phyloP scores from a whole-genome alignment of 2,888 invertebrate species.

The Drosophila parthenogenetica region DNA sequence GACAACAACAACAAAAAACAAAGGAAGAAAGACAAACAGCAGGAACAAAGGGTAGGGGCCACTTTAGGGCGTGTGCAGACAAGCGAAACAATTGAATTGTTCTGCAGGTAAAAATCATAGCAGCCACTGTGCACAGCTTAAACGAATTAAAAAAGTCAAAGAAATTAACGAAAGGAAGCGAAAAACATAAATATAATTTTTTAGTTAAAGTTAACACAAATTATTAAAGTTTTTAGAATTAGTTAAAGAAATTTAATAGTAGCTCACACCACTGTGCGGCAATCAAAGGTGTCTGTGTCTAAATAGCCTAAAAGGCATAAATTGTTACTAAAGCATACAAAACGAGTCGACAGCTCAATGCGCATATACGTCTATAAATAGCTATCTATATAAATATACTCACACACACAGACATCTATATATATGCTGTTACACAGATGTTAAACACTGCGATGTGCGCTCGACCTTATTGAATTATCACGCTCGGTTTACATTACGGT shows the following conservation, averaged over 20 bases:
- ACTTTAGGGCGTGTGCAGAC: constrained; percentile 44
- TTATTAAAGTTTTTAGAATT: neutral
- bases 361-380: constrained; percentile 12
- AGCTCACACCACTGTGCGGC: constrained; percentile 10
- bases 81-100: constrained; percentile 42
- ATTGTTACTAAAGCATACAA: constrained; percentile 28
- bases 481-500: constrained; percentile 71
- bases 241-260: neutral
- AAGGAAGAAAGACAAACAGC: constrained; percentile 7
- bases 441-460: constrained; percentile 39
- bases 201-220: neutral
- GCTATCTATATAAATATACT: neutral
- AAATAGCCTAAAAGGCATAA: constrained; percentile 20
- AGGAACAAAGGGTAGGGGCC: constrained; percentile 9
- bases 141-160: neutral
- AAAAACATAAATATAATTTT: neutral
- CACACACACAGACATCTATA: neutral
- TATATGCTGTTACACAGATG: constrained; percentile 9
- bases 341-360: constrained; percentile 5
- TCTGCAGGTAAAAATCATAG: constrained; percentile 31
- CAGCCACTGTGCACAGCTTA: constrained; percentile 2
- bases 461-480: constrained; percentile 70
- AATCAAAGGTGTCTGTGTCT: constrained; percentile 6
- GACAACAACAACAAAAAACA: constrained; percentile 35
- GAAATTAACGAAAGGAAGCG: neutral